phyloP scores from a whole-genome alignment of 2,888 invertebrate genomes.

The Vesta saturnalis region DNA sequence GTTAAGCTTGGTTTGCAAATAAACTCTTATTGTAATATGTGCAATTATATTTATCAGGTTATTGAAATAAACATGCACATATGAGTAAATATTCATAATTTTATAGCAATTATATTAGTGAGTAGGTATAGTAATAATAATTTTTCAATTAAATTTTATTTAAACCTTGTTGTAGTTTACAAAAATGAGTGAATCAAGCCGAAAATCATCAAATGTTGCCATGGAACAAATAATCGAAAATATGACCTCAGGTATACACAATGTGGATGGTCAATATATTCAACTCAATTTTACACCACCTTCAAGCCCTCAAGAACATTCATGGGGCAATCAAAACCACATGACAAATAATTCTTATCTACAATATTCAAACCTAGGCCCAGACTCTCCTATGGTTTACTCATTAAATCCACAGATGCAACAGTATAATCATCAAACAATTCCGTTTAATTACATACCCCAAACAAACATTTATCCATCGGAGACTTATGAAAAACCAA shows the following conservation, averaged over 20 bases:
- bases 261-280: constrained; percentile 67
- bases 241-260: constrained; percentile 69
- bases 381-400: constrained; percentile 39
- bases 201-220: constrained; percentile 54
- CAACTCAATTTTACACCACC: constrained; percentile 65
- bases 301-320: constrained; percentile 47
- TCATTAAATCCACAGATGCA: constrained; percentile 39
- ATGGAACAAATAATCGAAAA: constrained; percentile 70
- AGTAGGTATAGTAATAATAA: background rate
- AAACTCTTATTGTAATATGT: too few species aligned
- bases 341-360: constrained; percentile 44
- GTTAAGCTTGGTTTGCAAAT: too few species aligned
- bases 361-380: background rate
- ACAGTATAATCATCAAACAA: constrained; percentile 34
- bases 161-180: background rate
- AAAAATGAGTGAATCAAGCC: constrained; percentile 56
- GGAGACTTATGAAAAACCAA: constrained; percentile 35
- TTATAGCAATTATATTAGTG: background rate
- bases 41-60: background rate
- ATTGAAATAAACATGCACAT: background rate
- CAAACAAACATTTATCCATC: constrained; percentile 38
- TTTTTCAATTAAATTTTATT: background rate
- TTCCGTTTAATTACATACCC: constrained; percentile 40
- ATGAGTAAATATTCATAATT: background rate
- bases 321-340: constrained; percentile 47